Percentiles rank a stretch among this genome's conserved stretches.
These are phyloP conservation scores for Perca flavescens DNA, from an alignment of 2,113 vertebrate species.

Conservation along the genomic window DNA sequence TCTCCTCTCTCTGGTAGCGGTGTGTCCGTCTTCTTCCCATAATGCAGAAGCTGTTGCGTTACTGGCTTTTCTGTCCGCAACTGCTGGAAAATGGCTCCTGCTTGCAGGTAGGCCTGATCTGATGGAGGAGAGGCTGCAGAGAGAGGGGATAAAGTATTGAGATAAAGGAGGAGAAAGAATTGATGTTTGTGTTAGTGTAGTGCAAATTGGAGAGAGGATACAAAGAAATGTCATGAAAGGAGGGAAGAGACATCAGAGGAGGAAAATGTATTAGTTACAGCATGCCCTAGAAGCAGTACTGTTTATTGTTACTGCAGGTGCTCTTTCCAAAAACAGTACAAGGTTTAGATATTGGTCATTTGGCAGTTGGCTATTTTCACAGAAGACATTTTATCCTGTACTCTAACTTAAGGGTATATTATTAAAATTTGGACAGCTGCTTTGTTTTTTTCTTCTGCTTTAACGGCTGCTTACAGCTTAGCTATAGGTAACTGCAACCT, in stretches of 20 bases:
- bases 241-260: background rate
- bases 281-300: background rate
- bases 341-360: background rate
- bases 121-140: constrained; percentile 64
- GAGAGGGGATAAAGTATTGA: background rate
- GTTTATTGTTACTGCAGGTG: background rate
- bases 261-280: background rate
- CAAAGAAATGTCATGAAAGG: background rate
- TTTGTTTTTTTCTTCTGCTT: constrained; percentile 21
- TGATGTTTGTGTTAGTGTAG: background rate
- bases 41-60: constrained; percentile 75
- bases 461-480: constrained; percentile 13
- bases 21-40: constrained; percentile 71
- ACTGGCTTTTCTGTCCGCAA: constrained; percentile 81
- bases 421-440: background rate
- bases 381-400: background rate
- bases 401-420: constrained; percentile 29
- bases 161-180: background rate
- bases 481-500: constrained; percentile 49
- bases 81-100: constrained; percentile 89
- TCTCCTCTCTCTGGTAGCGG: constrained; percentile 64
- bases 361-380: background rate
- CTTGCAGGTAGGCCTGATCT: constrained; percentile 84
- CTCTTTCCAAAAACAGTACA: background rate
- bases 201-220: background rate